These are phyloP conservation scores for Bubo blakistoni DNA, from an alignment of 2,113 vertebrate species.

Conservation along the genomic window DNA sequence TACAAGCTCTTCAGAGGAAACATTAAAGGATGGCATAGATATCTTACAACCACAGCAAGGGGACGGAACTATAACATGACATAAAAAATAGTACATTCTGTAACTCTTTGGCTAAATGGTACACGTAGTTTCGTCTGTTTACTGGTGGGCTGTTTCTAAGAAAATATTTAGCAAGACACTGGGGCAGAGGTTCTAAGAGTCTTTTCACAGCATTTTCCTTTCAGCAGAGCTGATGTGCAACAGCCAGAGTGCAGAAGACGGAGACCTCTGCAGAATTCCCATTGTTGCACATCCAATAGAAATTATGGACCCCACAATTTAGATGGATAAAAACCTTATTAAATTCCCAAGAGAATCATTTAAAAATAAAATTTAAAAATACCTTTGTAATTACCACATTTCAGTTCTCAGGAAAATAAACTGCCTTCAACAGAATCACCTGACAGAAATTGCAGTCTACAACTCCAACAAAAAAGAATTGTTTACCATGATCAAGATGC, in stretches of 20 bases:
- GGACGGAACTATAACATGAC: neutral
- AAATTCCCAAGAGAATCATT: neutral
- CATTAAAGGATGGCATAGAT: neutral
- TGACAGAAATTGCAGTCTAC: neutral
- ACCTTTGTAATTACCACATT: neutral
- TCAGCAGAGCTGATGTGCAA: neutral
- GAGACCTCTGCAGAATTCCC: neutral
- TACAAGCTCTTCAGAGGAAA: neutral
- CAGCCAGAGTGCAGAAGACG: neutral
- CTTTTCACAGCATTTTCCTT: neutral
- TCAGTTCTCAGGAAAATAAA: neutral
- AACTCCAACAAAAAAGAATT: neutral
- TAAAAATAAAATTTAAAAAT: neutral
- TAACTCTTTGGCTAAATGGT: neutral
- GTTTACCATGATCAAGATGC: slow-evolving; percentile 15
- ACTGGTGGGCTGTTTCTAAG: neutral
- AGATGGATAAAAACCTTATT: neutral
- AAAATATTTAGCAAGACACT: neutral
- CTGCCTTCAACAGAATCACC: neutral
- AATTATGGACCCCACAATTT: neutral
- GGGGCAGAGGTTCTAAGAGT: neutral
- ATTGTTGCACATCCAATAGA: neutral
- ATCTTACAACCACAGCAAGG: neutral
- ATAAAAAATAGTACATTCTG: neutral
- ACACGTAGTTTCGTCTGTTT: neutral